phyloP scores from a whole-genome alignment of 2,797 vertebrate genomes.

The Acipenser oxyrinchus region DNA sequence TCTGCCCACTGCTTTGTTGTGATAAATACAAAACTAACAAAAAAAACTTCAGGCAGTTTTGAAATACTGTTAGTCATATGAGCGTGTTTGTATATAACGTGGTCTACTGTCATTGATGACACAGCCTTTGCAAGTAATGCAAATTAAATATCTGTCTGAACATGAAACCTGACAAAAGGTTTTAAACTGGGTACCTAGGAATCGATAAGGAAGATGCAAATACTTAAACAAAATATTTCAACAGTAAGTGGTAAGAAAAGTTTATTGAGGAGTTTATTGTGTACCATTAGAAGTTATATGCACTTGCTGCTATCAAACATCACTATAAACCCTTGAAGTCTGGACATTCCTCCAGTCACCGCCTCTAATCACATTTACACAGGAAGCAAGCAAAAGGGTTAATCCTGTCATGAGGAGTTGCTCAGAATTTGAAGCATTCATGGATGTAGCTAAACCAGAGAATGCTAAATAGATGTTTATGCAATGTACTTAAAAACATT shows the following conservation, averaged over 20 bases:
- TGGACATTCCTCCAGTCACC: conserved; percentile 15
- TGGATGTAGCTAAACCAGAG: conserved; percentile 17
- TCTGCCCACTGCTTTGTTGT: no score
- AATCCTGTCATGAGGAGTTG: conserved; percentile 13
- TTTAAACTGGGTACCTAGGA: no score
- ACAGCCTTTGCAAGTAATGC: no score
- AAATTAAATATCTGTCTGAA: no score
- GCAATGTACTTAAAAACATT: no score
- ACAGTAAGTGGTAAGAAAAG: neutral
- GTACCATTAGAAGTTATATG: conserved; percentile 4
- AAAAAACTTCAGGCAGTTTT: no score
- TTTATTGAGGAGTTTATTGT: conserved; percentile 14
- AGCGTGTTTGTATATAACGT: no score
- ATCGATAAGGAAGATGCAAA: no score
- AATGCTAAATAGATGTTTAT: conserved; percentile 24
- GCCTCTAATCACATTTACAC: conserved; percentile 31
- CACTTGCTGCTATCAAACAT: conserved; percentile 2
- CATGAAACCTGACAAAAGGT: no score
- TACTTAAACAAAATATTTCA: conserved; percentile 9
- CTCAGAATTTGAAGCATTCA: neutral
- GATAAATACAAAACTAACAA: no score
- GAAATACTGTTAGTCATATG: no score
- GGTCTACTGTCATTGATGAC: no score
- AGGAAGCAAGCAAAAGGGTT: conserved; percentile 33
- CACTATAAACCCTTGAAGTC: conserved; percentile 34